Evolutionary conservation across 1,140 invertebrate genomes (phyloP), one percentile per base, ranked within the genome.

Genomic region (Hydropsyche tenuis): DNA sequence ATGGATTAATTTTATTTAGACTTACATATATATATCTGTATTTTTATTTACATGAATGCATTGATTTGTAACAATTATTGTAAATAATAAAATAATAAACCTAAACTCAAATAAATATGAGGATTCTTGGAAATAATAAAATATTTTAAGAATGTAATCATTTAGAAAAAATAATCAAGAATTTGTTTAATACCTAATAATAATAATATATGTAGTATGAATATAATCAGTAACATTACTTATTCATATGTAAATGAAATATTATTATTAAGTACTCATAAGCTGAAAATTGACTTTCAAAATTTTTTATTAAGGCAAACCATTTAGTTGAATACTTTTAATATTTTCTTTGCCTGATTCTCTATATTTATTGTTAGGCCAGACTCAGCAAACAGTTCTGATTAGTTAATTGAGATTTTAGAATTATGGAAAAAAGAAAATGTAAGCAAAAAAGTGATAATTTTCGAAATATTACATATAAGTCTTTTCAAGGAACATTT

Each of bases 231-330:
- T 25, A 30, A 30, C 1, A 37, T 27, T 25, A 37, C 4, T 60
- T 1, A 12, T 4, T 30, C 6, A 43, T 42, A n/a, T 43, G 16
- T 43, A 7, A 43, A 7, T 37, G 9, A 66, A 27, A 12, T 66
- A 7, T 22, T 23, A 22, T 64, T 6, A 53, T 53, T 66, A 66
- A 66, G 63, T 66, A 66, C 63, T 66, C 16, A 45, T 22, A 43
- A 16, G 63, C 30, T 43, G 16, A 18, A 53, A 66, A 43, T 66
- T 66, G 63, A 66, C 63, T 66, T 66, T 16, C 16, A 45, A 66
- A 66, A 45, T 66, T 66, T 27, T 3, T 43, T 66, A 43, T 45
- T 18, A 66, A 66, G 30, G 30, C 62, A 20, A 66, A n/a, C n/a
- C n/a, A n/a, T n/a, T n/a, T n/a, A n/a, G n/a, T n/a, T 5, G 5